Percentiles rank a stretch among this genome's conserved stretches.
Evolutionary conservation across 2,797 vertebrate genomes (phyloP).

Genomic region (Ciconia nigra): DNA sequence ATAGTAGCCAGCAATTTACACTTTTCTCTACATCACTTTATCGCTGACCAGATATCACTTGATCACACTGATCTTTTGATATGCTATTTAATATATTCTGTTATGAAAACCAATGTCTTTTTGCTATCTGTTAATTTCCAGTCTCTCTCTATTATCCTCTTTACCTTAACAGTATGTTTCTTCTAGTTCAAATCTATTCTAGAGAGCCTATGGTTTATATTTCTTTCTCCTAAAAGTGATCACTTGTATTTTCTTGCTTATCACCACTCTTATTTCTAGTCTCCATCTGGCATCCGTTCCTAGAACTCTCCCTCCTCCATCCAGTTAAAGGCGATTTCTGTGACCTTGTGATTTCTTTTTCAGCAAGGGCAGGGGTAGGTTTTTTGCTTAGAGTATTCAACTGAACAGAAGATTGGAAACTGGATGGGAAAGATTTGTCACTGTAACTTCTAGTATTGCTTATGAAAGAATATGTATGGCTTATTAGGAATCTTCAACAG

Average conservation of each 20-base stretch:
- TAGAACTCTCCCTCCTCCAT: not conserved
- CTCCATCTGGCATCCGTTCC: not conserved
- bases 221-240: not conserved
- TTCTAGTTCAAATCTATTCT: not conserved
- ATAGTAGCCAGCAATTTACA: not conserved
- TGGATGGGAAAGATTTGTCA: not conserved
- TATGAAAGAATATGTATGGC: not conserved
- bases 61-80: not conserved
- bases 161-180: not conserved
- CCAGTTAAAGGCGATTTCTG: not conserved
- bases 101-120: not conserved
- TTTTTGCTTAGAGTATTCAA: not conserved
- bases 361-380: not conserved
- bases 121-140: not conserved
- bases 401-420: not conserved
- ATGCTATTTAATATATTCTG: not conserved
- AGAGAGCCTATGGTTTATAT: not conserved
- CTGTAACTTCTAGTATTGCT: not conserved
- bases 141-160: not conserved
- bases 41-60: not conserved
- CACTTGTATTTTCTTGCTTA: not conserved
- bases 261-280: not conserved
- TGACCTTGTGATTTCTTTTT: not conserved
- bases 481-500: not conserved
- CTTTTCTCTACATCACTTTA: not conserved